Base-by-base conservation (phyloP, 1,140 invertebrate genomes). In the Tetramorium parvispinum region DNA sequence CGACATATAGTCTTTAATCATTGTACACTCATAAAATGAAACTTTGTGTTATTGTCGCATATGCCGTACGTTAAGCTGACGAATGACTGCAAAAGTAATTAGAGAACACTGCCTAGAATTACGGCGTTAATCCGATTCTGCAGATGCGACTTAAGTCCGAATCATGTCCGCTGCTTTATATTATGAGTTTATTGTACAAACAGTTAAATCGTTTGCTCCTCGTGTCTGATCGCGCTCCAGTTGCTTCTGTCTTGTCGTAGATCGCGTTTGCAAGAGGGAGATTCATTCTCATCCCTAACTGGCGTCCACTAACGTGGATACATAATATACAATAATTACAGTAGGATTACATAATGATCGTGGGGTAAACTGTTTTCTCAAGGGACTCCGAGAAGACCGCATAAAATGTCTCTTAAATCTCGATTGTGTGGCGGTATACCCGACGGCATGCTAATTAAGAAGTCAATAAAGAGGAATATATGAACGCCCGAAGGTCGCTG, bases 241-340 rank as follows among this genome's bases (percentile, higher is more conserved):
- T 83, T 85, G 73, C 13, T 59, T 70, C 65, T 55, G 21, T 65
- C n/a, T 40, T 40, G 18, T 46, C 18, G 40, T 81, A 59, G 68
- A 61, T 83, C 43, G 79, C 55, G 79, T 73, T 83, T 59, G 55
- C n/a, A 53, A 70, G 21, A 37, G 46, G 24, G 8, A 59, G 16
- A 46, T n/a, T 43, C 18, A 3, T 53, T 81, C 40, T 53, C 46
- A 13, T 27, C 40, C 37, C 43, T 75, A 61, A 83, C 40, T 75
- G 24, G 40, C 46, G 27, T 37, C 18, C 43, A 32, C n/a, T n/a
- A n/a, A n/a, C 1, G n/a, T 11, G 37, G 18, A 46, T 77, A 77
- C 18, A 32, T 21, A 16, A 32, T 24, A 24, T 18, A 11, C 4
- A n/a, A 32, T 65, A 78, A 78, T 46, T 43, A 32, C 32, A 32